Evolutionary conservation across 1,140 invertebrate species (phyloP).

Genomic region (Drosophila nebulosa): DNA sequence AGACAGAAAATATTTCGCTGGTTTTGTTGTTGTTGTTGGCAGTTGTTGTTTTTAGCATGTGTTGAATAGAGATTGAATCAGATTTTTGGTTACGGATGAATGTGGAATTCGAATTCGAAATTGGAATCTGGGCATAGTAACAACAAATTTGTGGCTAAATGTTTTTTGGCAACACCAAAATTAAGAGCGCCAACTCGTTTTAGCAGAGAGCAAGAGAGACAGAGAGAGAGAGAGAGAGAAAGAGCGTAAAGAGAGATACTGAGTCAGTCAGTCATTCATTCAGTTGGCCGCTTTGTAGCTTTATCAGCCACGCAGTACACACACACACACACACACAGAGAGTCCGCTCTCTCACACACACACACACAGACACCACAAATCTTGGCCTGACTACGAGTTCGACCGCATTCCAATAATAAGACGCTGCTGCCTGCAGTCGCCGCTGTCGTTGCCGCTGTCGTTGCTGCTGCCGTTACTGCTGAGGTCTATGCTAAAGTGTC

Average conservation of each 20-base stretch:
- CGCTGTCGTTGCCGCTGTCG: slow-evolving; percentile 37
- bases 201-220: not conserved
- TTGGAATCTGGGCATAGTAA: slow-evolving; percentile 33
- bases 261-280: slow-evolving; percentile 47
- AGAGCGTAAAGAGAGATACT: not conserved
- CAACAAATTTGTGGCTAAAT: slow-evolving; percentile 14
- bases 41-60: slow-evolving; percentile 25
- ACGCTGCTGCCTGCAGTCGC: slow-evolving; percentile 55
- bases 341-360: not conserved
- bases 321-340: slow-evolving; percentile 22
- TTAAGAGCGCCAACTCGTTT: slow-evolving; percentile 41
- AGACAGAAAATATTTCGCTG: slow-evolving; percentile 6
- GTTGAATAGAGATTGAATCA: slow-evolving; percentile 25
- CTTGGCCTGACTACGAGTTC: slow-evolving; percentile 66
- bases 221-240: not conserved
- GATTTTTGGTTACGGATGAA: slow-evolving; percentile 22
- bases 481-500: slow-evolving; percentile 21
- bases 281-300: slow-evolving; percentile 27
- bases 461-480: not conserved
- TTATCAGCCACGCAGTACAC: not conserved
- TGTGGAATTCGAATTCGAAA: slow-evolving; percentile 1
- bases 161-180: slow-evolving; percentile 28
- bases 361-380: slow-evolving; percentile 34
- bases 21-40: not conserved
- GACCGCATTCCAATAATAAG: slow-evolving; percentile 75